phyloP scores from a whole-genome alignment of 2,113 vertebrate species.

The Gadus chalcogrammus region DNA sequence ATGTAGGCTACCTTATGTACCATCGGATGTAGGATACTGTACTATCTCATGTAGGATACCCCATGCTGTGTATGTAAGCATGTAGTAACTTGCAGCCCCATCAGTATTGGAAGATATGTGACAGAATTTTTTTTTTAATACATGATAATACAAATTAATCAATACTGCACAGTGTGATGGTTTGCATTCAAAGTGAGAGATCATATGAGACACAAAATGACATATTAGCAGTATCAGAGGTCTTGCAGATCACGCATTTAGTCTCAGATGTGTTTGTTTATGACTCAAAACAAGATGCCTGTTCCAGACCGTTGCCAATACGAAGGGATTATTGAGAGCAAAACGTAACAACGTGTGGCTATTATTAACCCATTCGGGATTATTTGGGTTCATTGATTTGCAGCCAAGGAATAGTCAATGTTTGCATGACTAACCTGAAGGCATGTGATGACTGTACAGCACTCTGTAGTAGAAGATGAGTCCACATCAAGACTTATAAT shows the following conservation, averaged over 20 bases:
- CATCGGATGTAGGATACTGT: too few species aligned
- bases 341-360: slow-evolving; percentile 21
- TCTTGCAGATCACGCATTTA: too few species aligned
- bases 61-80: neutral
- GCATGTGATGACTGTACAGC: too few species aligned
- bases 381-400: slow-evolving; percentile 20
- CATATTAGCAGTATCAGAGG: too few species aligned
- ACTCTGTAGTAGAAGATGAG: too few species aligned
- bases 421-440: too few species aligned
- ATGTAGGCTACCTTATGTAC: too few species aligned
- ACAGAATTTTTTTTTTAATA: neutral
- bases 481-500: too few species aligned
- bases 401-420: neutral
- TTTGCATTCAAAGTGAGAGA: neutral
- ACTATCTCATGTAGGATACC: too few species aligned
- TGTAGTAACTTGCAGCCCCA: neutral
- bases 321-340: slow-evolving; percentile 18
- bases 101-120: neutral
- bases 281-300: slow-evolving; percentile 16
- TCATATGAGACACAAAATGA: neutral
- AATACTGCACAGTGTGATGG: neutral
- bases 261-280: slow-evolving; percentile 35
- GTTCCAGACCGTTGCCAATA: slow-evolving; percentile 8
- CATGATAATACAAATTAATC: neutral
- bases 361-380: slow-evolving; percentile 1